Percentiles rank a stretch among this genome's conserved stretches.
Conservation (phyloP, 2,797 vertebrate genomes). For the Xenops minutus region DNA sequence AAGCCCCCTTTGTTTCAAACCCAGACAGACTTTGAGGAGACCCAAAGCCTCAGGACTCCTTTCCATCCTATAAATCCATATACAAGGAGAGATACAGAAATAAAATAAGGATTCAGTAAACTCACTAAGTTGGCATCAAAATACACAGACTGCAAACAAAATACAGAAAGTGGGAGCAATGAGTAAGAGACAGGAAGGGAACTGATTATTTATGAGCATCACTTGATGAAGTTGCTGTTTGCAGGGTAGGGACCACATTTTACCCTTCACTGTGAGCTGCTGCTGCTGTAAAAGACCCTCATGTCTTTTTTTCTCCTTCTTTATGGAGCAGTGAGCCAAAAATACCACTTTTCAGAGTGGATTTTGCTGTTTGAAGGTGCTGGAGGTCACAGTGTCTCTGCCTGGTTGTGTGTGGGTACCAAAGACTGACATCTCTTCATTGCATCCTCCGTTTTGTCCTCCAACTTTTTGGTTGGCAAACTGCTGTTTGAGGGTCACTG, state of each 20-base stretch:
- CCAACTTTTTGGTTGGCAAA: no score
- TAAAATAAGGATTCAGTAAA: neutral
- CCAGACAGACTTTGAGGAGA: neutral
- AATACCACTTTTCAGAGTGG: neutral
- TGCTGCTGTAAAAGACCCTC: neutral
- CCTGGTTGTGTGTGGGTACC: fast-evolving
- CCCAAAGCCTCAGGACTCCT: neutral
- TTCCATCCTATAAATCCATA: neutral
- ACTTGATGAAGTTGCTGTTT: neutral
- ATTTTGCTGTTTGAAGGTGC: neutral
- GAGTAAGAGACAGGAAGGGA: neutral
- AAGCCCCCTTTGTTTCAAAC: neutral
- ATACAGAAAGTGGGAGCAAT: neutral
- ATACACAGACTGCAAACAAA: neutral
- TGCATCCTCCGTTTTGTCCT: neutral
- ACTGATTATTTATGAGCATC: neutral
- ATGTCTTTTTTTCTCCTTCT: neutral
- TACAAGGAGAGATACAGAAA: neutral
- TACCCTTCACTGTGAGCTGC: neutral
- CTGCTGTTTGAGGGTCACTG: neutral
- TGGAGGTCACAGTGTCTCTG: neutral
- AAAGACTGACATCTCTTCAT: fast-evolving
- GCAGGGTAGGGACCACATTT: neutral
- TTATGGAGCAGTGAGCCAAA: neutral
- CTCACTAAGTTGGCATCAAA: neutral